A percentile compares a stretch with the other conserved stretches of the same genome.
Evolutionary conservation across 37 sponge, comb jelly and placozoan species (phyloP).

Genomic region (Chondrosia reniformis): DNA sequence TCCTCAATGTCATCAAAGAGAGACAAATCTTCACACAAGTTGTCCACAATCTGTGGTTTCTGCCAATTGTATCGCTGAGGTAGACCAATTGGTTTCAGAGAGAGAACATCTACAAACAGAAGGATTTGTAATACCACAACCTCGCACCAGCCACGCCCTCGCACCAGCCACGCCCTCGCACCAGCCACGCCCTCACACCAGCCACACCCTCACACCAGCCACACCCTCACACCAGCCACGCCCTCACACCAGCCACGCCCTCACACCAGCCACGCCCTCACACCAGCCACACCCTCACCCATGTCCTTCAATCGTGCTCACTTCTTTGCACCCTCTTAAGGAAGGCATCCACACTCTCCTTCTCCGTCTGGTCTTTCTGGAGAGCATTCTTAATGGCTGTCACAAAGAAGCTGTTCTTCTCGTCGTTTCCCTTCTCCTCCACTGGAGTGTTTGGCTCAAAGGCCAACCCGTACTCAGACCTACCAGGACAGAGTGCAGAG

Average conservation of each 20-base stretch:
- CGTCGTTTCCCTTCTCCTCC: not conserved
- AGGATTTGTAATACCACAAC: not conserved
- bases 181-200: too few relatives aligned
- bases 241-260: too few relatives aligned
- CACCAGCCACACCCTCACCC: not conserved
- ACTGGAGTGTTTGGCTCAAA: slow-evolving; percentile 39
- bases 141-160: not conserved
- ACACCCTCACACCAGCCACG: too few relatives aligned
- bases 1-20: slow-evolving; percentile 46
- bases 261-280: too few relatives aligned
- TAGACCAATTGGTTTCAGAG: not conserved
- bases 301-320: not conserved
- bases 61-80: too few relatives aligned
- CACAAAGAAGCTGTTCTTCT: slow-evolving; percentile 75
- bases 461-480: slow-evolving; percentile 62
- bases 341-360: slow-evolving; percentile 36
- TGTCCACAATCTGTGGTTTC: slow-evolving; percentile 64
- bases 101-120: not conserved
- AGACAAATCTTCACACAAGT: slow-evolving; percentile 58
- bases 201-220: too few relatives aligned
- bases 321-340: slow-evolving; percentile 37
- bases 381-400: slow-evolving; percentile 55
- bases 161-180: too few relatives aligned
- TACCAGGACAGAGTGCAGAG: not conserved
- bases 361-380: slow-evolving; percentile 22